Percentiles rank a stretch among this genome's conserved stretches.
Conservation (phyloP, 1,140 invertebrate species). For the Drosophila rhopaloa region DNA sequence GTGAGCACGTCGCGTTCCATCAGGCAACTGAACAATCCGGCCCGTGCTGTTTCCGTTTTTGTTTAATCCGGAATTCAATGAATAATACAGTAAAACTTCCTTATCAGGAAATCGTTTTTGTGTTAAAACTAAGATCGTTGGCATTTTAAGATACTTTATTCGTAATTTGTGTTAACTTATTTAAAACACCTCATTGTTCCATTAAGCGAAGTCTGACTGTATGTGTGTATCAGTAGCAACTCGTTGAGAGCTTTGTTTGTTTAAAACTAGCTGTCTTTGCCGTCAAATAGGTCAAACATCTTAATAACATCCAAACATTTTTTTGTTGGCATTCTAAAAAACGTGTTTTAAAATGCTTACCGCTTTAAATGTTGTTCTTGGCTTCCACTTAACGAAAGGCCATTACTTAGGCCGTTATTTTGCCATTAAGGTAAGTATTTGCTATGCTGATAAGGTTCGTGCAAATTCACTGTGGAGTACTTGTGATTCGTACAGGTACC, state of each 20-base stretch:
- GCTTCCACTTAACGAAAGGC: constrained; percentile 17
- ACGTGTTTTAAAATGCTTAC: constrained; percentile 12
- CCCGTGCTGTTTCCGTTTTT: constrained; percentile 62
- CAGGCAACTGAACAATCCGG: constrained; percentile 52
- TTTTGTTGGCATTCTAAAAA: background rate
- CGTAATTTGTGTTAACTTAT: too few relatives aligned
- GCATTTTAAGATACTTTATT: background rate
- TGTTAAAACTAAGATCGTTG: background rate
- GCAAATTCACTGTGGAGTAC: background rate
- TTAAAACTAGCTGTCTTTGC: constrained; percentile 13
- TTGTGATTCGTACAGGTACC: background rate
- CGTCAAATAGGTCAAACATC: constrained; percentile 20
- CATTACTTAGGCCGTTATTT: constrained; percentile 23
- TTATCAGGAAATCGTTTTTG: background rate
- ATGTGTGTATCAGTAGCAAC: constrained; percentile 16
- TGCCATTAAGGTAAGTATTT: constrained; percentile 26
- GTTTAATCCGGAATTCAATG: constrained; percentile 41
- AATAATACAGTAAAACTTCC: constrained; percentile 12
- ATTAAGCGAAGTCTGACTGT: constrained; percentile 4
- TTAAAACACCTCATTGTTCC: background rate
- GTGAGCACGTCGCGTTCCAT: constrained; percentile 58
- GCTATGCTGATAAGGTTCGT: constrained; percentile 16
- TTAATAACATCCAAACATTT: constrained; percentile 2
- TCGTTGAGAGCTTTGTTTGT: constrained; percentile 30
- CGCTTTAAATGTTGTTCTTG: background rate